phyloP scores from a whole-genome alignment of 2,888 invertebrate species.

The Lydus trimaculatus region DNA sequence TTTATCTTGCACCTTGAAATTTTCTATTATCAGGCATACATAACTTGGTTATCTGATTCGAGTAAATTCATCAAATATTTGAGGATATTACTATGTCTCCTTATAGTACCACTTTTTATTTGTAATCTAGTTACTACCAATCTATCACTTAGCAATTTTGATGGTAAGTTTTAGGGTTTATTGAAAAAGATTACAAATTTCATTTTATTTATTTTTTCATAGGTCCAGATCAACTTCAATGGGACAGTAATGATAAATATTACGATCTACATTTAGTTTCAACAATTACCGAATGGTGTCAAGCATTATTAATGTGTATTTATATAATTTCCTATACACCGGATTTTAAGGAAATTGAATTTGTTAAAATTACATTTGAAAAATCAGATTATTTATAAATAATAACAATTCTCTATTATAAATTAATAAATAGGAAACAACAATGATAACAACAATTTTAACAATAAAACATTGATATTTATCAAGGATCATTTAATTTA shows the following conservation, averaged over 20 bases:
- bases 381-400: background rate
- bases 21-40: slow-evolving; percentile 17
- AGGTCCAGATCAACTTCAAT: slow-evolving; percentile 46
- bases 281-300: slow-evolving; percentile 67
- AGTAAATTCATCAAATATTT: slow-evolving; percentile 16
- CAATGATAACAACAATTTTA: background rate
- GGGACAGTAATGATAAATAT: slow-evolving; percentile 64
- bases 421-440: background rate
- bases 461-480: background rate
- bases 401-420: background rate
- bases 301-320: slow-evolving; percentile 63
- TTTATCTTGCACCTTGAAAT: too few species aligned
- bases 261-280: slow-evolving; percentile 66
- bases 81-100: slow-evolving; percentile 16
- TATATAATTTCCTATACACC: slow-evolving; percentile 65
- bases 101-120: slow-evolving; percentile 19
- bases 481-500: background rate
- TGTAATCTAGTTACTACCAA: slow-evolving; percentile 1
- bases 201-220: slow-evolving; percentile 12
- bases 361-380: slow-evolving; percentile 34
- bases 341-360: slow-evolving; percentile 64
- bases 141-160: slow-evolving; percentile 12
- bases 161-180: slow-evolving; percentile 13
- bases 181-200: too few species aligned
- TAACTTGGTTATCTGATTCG: slow-evolving; percentile 18